Base-by-base conservation (phyloP, 2,888 invertebrate genomes). In the Belgica antarctica region DNA sequence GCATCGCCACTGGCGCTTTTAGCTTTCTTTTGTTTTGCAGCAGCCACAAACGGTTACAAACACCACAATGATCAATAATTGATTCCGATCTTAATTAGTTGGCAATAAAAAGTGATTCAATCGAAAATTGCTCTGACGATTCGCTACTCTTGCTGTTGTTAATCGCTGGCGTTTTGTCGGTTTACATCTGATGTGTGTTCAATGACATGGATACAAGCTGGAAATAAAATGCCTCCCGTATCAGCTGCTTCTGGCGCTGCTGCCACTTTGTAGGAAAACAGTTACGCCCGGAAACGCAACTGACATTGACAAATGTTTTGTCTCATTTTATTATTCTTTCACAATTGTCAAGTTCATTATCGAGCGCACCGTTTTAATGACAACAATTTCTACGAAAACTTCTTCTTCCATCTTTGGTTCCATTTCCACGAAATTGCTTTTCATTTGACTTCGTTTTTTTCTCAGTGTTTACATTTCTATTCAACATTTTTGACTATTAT, bases 51-150 rank as follows among this genome's bases (percentile, higher is more conserved):
- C 19, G 17, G 15, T n/a, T 8, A 46, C 8, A 15, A 46, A 46
- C 8, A 46, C 46, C 15, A 10, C 34, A 12, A 34, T 46, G 52
- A 52, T 19, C 22, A 10, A 22, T 22, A n/a, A 52, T 17, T 3
- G 17, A 52, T 19, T 52, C 52, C 52, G n/a, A 52, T 52, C 52
- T 52, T 52, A 52, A 52, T 52, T 52, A 52, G 52, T 52, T 52
- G 3, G 52, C 19, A 17, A 52, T 41, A 15, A 41, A 5, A 41
- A 41, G 12, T 41, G 15, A 41, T 52, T 52, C 17, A 52, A 22
- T n/a, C 2, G 12, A 52, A 22, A 22, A 52, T 46, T n/a, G 8
- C 46, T 46, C 46, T 12, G 12, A n/a, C n/a, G n/a, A n/a, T n/a
- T 46, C 46, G 46, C 4, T 46, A 4, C 7, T 46, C 15, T 46